Base-by-base conservation (phyloP, 2,888 invertebrate species). In the Drosophila buzzatii region DNA sequence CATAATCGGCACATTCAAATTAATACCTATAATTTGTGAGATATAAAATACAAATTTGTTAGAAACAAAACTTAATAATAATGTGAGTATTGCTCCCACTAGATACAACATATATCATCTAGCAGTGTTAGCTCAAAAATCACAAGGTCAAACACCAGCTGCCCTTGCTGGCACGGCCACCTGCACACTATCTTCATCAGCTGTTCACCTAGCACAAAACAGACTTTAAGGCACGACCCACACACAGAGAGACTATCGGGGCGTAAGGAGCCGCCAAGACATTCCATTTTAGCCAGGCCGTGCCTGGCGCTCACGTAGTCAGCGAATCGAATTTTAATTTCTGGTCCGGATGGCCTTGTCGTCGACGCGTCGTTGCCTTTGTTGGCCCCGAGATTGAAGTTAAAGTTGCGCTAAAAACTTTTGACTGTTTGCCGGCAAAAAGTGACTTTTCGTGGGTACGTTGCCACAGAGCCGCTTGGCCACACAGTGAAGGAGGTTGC, bases 291-390 rank as follows among this genome's bases (percentile, higher is more conserved):
- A 7, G 41, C 27, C 41, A 56, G 52, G 39, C 53, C 59, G 57
- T 70, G 75, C 31, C 23, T 20, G 33, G 14, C 18, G 35, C 52
- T 49, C 76, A 77, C 76, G 73, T 77, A 62, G 55, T 16, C 16
- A 42, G 0, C 31, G 49, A 81, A 84, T 51, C 51, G 51, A 51
- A 18, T 76, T 81, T 82, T 79, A 79, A 81, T 84, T 84, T 82
- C 45, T 31, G 57, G 60, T 60, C 60, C n/a, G 52, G 37, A 60
- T 31, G 35, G 47, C 61, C 45, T 44, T 42, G 60, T 53, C 45
- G 57, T 49, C 49, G 53, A 61, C 45, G 20, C 49, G 53, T 64
- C 45, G 20, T 9, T 47, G 33, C 18, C 60, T 49, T 16, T 52
- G 31, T 37, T 58, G 65, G 47, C 27, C 20, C 16, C 39, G 20